These are phyloP conservation scores for Percopsis transmontana DNA, from an alignment of 2,113 vertebrate species.

Conservation along the genomic window DNA sequence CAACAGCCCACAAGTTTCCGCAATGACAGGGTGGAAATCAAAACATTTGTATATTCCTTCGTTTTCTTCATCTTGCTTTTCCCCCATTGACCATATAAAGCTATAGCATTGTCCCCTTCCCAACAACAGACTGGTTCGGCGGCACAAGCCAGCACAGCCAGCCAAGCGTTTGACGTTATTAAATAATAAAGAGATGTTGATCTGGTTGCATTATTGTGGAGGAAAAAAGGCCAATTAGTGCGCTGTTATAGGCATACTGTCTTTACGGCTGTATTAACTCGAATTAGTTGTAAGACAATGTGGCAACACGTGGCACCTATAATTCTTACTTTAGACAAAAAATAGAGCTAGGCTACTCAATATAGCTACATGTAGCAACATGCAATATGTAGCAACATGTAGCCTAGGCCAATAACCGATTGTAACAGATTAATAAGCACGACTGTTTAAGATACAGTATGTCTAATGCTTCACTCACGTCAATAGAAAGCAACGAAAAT, in stretches of 20 bases:
- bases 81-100: conserved; percentile 17
- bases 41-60: neutral
- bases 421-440: too few species aligned
- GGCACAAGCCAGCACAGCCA: conserved; percentile 87
- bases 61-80: neutral
- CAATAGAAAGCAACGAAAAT: neutral
- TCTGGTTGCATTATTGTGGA: conserved; percentile 86
- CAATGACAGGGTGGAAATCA: too few species aligned
- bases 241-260: conserved; percentile 88
- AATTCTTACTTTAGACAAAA: conserved; percentile 5
- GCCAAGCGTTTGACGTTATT: conserved; percentile 95
- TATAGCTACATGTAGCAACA: too few species aligned
- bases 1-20: too few species aligned
- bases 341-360: neutral
- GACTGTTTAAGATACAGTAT: neutral
- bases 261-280: conserved; percentile 95
- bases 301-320: conserved; percentile 66
- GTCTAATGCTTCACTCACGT: neutral
- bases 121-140: conserved; percentile 74
- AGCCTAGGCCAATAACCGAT: too few species aligned
- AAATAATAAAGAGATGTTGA: conserved; percentile 98
- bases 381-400: too few species aligned
- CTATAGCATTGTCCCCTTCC: conserved; percentile 79
- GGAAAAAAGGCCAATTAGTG: conserved; percentile 91
- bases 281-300: conserved; percentile 92